Percentiles rank a stretch among this genome's conserved stretches.
phyloP scores from a whole-genome alignment of 2,113 vertebrate genomes.

The Anoura caudifer region DNA sequence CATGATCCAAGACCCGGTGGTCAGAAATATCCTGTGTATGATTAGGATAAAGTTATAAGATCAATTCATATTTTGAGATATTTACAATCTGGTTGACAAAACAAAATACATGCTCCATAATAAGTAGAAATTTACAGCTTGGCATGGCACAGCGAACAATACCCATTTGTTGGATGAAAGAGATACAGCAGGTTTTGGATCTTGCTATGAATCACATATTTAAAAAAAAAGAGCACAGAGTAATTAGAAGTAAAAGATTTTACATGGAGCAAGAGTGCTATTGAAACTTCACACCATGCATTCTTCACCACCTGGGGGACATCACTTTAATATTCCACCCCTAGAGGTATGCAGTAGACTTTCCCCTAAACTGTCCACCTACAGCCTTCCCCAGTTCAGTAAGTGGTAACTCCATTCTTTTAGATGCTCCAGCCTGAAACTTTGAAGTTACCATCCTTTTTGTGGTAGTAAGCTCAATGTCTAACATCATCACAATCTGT shows the following conservation, averaged over 20 bases:
- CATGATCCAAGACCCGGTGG: neutral
- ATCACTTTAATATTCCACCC: neutral
- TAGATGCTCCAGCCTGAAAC: neutral
- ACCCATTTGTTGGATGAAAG: neutral
- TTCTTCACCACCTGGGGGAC: neutral
- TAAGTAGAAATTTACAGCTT: neutral
- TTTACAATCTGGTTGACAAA: neutral
- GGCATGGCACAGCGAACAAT: neutral
- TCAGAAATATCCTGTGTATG: neutral
- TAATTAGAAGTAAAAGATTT: neutral
- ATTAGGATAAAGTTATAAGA: neutral
- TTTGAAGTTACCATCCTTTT: neutral
- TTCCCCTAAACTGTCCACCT: too few species aligned
- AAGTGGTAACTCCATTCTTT: neutral
- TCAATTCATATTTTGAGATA: neutral
- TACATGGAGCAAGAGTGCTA: neutral
- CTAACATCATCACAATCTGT: neutral
- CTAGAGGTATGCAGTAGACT: neutral
- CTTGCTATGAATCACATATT: neutral
- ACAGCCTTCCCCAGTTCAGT: neutral
- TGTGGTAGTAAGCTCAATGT: neutral
- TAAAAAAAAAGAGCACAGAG: neutral
- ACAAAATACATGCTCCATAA: neutral
- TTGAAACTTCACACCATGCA: neutral
- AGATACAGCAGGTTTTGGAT: neutral